Evolutionary conservation across 2,113 vertebrate genomes (phyloP).

Genomic region (Barnardius zonarius): DNA sequence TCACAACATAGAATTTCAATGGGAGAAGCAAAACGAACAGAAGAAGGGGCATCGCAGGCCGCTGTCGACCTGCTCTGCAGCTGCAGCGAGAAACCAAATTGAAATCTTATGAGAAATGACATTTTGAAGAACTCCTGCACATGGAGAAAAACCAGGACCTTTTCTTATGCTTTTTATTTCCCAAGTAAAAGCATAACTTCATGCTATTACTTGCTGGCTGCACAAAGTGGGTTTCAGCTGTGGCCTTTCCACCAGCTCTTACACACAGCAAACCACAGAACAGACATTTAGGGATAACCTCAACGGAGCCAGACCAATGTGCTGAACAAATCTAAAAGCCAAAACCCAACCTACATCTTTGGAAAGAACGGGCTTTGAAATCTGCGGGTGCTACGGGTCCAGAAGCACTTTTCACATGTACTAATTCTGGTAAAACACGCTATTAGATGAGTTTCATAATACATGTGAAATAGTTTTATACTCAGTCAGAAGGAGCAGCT

Average conservation of each 20-base stretch:
- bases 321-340: background rate
- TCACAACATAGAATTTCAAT: background rate
- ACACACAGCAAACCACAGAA: background rate
- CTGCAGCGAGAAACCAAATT: background rate
- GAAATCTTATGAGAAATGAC: background rate
- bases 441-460: background rate
- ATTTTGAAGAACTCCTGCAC: constrained; percentile 9
- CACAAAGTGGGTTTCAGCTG: background rate
- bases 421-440: background rate
- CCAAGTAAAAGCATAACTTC: background rate
- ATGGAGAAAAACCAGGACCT: background rate
- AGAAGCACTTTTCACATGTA: background rate
- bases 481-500: background rate
- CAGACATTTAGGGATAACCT: background rate
- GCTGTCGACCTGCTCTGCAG: background rate
- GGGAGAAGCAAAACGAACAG: background rate
- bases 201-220: background rate
- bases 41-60: background rate
- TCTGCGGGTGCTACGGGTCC: background rate
- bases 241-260: background rate
- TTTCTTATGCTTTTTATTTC: background rate
- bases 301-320: background rate
- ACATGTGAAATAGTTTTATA: accelerated
- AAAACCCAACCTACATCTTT: background rate
- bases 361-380: background rate